Evolutionary conservation across 2,888 invertebrate species (phyloP), one percentile per base, ranked within the genome.

Genomic region (Digitonthophagus gazella): DNA sequence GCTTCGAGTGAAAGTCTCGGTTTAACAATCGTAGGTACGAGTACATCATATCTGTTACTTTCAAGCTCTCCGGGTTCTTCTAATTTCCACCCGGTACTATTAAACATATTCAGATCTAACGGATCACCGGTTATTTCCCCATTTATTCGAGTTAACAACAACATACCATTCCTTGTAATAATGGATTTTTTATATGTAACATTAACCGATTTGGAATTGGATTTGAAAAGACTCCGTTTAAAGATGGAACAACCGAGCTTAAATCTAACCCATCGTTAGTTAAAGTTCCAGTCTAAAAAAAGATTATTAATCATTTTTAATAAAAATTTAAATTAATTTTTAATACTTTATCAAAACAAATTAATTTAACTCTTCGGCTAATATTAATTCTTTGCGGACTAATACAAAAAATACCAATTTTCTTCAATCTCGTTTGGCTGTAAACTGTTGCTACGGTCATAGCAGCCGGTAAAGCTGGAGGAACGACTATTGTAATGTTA

Each of bases 401-500:
- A 14, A 92, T 92, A 79, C 93, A 93, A 82, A 89, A 93, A 76
- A 94, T 92, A 72, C 87, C 86, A 66, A 88, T 83, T 69, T 84
- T 85, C 75, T 89, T 87, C 72, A 94, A 82, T 14, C 93, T 85
- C 66, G 86, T 86, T 80, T 93, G 92, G 71, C 93, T 92, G 82
- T 91, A 91, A 19, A 92, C 87, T 67, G 90, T 92, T 68, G 93
- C 93, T 15, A 93, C 91, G 0, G 93, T 92, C 91, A 94, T 92
- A 22, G 93, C 93, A 67, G 93, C 96, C 3, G 97, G 97, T 58
- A 97, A 83, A 6, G 96, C 96, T 2, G 97, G 96, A 0, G 97
- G 96, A 15, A 97, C 93, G 5, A 96, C 95, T 74, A 97, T 96
- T 0, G 97, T 97, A 73, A 97, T 90, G 68, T 97, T 91, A 80